These are phyloP conservation scores for Piscicola geometra DNA, from an alignment of 2,888 invertebrate genomes.

Conservation along the genomic window DNA sequence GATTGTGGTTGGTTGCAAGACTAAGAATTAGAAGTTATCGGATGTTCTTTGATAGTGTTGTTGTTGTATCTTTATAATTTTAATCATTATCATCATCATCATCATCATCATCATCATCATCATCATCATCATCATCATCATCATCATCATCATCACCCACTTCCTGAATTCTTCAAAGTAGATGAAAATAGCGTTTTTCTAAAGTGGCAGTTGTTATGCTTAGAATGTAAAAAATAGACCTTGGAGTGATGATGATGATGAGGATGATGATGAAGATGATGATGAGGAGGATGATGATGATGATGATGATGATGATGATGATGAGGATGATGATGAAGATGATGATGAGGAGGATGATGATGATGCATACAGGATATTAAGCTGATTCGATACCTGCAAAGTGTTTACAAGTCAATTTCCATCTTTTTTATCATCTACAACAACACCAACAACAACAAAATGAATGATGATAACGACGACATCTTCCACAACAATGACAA, in stretches of 20 bases:
- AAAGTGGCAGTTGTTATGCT: slow-evolving; percentile 3
- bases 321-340: slow-evolving; percentile 11
- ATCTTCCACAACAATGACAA: too few relatives aligned
- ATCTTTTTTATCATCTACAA: not conserved
- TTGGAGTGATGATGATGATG: slow-evolving; percentile 5
- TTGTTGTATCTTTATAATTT: too few relatives aligned
- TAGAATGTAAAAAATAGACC: not conserved
- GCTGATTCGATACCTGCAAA: not conserved
- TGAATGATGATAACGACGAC: too few relatives aligned
- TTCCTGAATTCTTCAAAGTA: not conserved
- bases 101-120: slow-evolving; percentile 28
- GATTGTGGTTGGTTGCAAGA: too few relatives aligned
- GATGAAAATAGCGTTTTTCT: not conserved
- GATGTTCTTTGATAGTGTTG: too few relatives aligned
- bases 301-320: slow-evolving; percentile 16
- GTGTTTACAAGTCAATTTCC: not conserved
- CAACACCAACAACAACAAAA: too few relatives aligned
- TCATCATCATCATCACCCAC: slow-evolving; percentile 13
- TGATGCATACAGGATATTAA: not conserved
- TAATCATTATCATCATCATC: slow-evolving; percentile 6
- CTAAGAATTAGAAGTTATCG: too few relatives aligned
- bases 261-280: slow-evolving; percentile 19
- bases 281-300: slow-evolving; percentile 6
- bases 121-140: slow-evolving; percentile 31
- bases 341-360: not conserved